A percentile compares a stretch with the other conserved stretches of the same genome.
Conservation (phyloP, 2,113 vertebrate species). For the Mobula birostris region DNA sequence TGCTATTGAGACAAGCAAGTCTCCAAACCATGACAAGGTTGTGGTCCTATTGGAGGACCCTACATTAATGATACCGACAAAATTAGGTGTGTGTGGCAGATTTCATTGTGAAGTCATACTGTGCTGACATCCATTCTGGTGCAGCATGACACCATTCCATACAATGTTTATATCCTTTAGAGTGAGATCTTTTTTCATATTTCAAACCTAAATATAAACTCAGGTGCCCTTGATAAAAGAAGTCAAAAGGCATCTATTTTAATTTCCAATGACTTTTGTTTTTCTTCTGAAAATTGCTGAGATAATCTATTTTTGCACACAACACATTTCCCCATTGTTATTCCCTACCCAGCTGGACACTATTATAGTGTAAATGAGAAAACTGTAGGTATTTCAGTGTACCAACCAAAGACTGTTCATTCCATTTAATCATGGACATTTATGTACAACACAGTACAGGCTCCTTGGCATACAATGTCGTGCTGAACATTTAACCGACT, state of each 20-base stretch:
- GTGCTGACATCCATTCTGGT: neutral
- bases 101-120: neutral
- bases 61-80: neutral
- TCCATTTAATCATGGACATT: neutral
- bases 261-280: neutral
- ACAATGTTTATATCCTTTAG: neutral
- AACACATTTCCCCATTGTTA: neutral
- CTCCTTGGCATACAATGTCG: too few relatives aligned
- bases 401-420: neutral
- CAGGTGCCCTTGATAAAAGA: neutral
- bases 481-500: too few relatives aligned
- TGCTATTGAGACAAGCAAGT: too few relatives aligned
- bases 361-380: neutral
- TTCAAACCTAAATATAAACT: neutral
- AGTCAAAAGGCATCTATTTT: neutral
- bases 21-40: too few relatives aligned
- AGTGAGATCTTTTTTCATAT: neutral
- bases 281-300: neutral
- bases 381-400: neutral
- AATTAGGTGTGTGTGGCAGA: neutral
- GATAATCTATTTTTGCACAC: neutral
- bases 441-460: neutral
- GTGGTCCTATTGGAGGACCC: too few relatives aligned
- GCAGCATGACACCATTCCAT: neutral
- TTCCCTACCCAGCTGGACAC: neutral